Evolutionary conservation across 2,113 vertebrate species (phyloP), one percentile per base, ranked within the genome.

Genomic region (Lampris megalopsis): DNA sequence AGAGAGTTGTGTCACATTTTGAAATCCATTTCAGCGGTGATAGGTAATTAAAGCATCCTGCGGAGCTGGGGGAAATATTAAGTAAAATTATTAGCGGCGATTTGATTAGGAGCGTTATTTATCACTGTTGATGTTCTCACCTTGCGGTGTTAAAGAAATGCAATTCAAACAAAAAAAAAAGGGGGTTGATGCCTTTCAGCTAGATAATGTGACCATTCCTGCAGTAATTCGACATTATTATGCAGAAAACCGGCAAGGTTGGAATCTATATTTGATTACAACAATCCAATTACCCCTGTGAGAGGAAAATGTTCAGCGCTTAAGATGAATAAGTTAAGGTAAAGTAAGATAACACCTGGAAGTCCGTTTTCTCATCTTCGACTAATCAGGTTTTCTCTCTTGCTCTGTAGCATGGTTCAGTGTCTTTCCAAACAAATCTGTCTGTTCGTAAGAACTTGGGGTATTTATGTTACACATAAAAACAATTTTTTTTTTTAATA

Each of bases 11-110:
- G 63, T 48, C 42, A n/a, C 6, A 64, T 67, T 38, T 9, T 50
- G 43, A 41, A n/a, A 53, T 1, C 10, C 43, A 65, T 59, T 75
- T 48, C 49, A 59, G 53, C 67, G 57, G 70, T 80, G 69, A 82
- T 59, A 36, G 66, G 68, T 38, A 79, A 84, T 90, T 83, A 82
- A 53, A 81, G 53, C 43, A 49, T 45, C 36, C 13, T 68, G 73
- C 6, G n/a, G 84, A 66, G 66, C 57, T 58, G 52, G 47, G 52
- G 66, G 71, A 54, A 67, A 40, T 41, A 65, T 45, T 35, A n/a
- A 11, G 35, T 41, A 1, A 57, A 58, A 71, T 69, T 77, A 36
- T 81, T 71, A 60, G 45, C 50, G 2, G 8, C 35, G 62, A 3
- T 70, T 54, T 73, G 36, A 82, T 71, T 76, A 49, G 36, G 9